Evolutionary conservation across 2,888 invertebrate species (phyloP).

Genomic region (Tipula helvola): DNA sequence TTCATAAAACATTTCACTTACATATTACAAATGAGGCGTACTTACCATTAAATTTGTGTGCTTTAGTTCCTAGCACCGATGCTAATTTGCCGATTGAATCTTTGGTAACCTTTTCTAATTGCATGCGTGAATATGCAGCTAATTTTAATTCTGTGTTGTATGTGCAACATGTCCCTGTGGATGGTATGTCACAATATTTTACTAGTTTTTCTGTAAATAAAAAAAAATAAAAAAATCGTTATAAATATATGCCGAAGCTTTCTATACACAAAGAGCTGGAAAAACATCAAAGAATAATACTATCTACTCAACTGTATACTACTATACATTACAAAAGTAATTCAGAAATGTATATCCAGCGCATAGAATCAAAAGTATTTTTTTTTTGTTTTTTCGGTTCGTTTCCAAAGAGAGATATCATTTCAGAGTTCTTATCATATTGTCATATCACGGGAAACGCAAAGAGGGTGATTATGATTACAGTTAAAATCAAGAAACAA

Average conservation of each 20-base stretch:
- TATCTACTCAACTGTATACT: background rate
- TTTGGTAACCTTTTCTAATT: slow-evolving; percentile 61
- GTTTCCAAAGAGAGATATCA: background rate
- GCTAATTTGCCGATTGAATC: slow-evolving; percentile 65
- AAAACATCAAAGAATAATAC: background rate
- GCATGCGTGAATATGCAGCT: slow-evolving; percentile 53
- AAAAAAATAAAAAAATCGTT: slow-evolving; percentile 11
- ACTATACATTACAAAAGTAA: background rate
- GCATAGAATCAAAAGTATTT: background rate
- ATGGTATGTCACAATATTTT: slow-evolving; percentile 34
- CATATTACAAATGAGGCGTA: slow-evolving; percentile 22
- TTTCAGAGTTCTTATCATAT: background rate
- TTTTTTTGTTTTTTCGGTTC: background rate
- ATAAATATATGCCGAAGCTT: background rate
- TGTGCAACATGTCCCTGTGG: slow-evolving; percentile 45
- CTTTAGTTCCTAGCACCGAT: slow-evolving; percentile 60
- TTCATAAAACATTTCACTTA: background rate
- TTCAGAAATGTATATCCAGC: background rate
- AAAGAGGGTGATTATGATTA: background rate
- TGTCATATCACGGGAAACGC: background rate
- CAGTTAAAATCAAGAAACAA: background rate
- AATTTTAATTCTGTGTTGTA: slow-evolving; percentile 51
- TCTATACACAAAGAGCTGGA: background rate
- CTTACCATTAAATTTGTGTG: slow-evolving; percentile 79
- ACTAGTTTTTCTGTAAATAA: slow-evolving; percentile 30